Evolutionary conservation across 2,113 vertebrate genomes (phyloP).

Genomic region (Pleuronectes platessa): DNA sequence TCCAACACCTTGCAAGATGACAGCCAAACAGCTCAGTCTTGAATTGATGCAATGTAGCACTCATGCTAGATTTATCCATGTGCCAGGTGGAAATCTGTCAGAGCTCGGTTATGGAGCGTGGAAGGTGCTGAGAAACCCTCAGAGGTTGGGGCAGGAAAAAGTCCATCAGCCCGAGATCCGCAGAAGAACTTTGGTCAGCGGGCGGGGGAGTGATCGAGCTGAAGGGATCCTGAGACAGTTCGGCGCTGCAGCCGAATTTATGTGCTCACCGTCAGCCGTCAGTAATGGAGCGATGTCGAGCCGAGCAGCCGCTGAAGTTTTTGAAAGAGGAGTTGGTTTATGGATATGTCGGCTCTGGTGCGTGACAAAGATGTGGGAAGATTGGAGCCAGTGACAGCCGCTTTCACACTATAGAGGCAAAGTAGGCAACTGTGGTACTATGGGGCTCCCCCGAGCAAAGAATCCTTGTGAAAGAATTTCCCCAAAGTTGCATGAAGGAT

Average conservation of each 20-base stretch:
- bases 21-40: not conserved
- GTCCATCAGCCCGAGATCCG: slow-evolving; percentile 35
- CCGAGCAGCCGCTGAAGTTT: slow-evolving; percentile 26
- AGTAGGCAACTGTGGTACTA: not conserved
- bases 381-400: not conserved
- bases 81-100: slow-evolving; percentile 40
- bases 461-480: not conserved
- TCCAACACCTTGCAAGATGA: not conserved
- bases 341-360: slow-evolving; percentile 7
- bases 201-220: slow-evolving; percentile 23
- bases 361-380: slow-evolving; percentile 16
- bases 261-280: slow-evolving; percentile 30
- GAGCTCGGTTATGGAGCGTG: slow-evolving; percentile 12
- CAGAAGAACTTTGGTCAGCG: slow-evolving; percentile 35
- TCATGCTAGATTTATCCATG: slow-evolving; percentile 16
- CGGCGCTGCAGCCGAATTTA: slow-evolving; percentile 25
- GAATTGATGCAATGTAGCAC: slow-evolving; percentile 12
- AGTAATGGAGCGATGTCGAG: slow-evolving; percentile 34
- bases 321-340: slow-evolving; percentile 25
- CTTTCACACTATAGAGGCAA: not conserved
- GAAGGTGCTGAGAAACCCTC: slow-evolving; percentile 1
- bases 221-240: slow-evolving; percentile 32
- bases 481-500: not conserved
- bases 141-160: slow-evolving; percentile 8
- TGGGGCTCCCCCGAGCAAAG: not conserved